A percentile compares a stretch with the other conserved stretches of the same genome.
phyloP scores from a whole-genome alignment of 2,888 invertebrate species.

The Therioaphis trifolii region DNA sequence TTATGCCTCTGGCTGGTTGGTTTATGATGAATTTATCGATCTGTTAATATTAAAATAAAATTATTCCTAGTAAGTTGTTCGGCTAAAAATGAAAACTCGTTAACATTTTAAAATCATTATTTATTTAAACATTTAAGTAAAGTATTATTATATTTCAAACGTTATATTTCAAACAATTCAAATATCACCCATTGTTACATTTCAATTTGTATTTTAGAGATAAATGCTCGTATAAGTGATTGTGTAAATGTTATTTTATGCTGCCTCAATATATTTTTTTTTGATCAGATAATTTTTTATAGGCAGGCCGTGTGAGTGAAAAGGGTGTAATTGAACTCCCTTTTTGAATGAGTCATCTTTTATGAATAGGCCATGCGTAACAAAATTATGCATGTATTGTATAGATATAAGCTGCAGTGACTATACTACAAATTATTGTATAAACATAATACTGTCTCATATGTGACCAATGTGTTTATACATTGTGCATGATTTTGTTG shows the following conservation, averaged over 20 bases:
- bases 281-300: no score
- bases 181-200: background rate
- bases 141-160: background rate
- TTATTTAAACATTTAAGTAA: no score
- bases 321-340: constrained; percentile 60
- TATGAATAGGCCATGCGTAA: constrained; percentile 55
- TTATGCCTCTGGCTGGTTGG: no score
- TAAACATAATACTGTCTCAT: background rate
- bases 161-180: background rate
- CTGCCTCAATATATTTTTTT: constrained; percentile 32
- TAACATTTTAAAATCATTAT: no score
- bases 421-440: no score
- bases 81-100: no score
- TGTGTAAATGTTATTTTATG: background rate
- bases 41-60: no score
- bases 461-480: no score
- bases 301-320: constrained; percentile 26
- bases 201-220: background rate
- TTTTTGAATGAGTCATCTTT: constrained; percentile 60
- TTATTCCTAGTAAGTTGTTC: no score
- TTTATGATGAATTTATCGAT: no score
- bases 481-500: no score
- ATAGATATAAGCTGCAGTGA: background rate
- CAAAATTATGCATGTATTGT: constrained; percentile 35
- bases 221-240: background rate